phyloP scores from a whole-genome alignment of 1,140 invertebrate species.

The Euglossa dilemma region DNA sequence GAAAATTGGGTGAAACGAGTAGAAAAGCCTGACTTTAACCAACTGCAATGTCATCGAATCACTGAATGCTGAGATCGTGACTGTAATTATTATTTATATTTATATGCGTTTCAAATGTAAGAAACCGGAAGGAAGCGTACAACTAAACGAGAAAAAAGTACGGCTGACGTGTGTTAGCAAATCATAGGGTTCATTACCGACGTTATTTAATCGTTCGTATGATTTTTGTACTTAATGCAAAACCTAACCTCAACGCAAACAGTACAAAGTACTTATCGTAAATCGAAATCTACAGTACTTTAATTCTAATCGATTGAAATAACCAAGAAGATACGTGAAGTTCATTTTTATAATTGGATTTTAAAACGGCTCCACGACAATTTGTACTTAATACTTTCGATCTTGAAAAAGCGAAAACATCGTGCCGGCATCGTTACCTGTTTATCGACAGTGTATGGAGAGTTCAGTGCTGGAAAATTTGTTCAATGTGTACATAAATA shows the following conservation, averaged over 20 bases:
- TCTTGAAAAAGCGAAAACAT: neutral
- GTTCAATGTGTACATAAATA: neutral
- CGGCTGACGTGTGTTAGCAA: neutral
- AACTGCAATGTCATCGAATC: neutral
- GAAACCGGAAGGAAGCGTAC: slow-evolving; percentile 23
- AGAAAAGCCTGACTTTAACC: neutral
- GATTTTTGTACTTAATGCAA: slow-evolving; percentile 45
- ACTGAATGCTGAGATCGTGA: neutral
- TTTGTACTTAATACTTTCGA: slow-evolving; percentile 37
- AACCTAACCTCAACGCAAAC: slow-evolving; percentile 42
- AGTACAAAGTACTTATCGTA: slow-evolving; percentile 8
- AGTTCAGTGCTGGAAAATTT: slow-evolving; percentile 34
- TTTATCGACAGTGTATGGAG: slow-evolving; percentile 18
- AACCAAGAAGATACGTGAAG: neutral
- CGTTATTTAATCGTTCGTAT: slow-evolving; percentile 10
- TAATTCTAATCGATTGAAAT: neutral
- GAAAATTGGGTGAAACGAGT: neutral
- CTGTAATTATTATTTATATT: neutral
- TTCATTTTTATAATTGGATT: neutral
- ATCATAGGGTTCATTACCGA: neutral
- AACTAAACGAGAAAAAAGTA: neutral
- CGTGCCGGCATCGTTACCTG: slow-evolving; percentile 22
- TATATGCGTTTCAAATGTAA: neutral
- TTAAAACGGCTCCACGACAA: neutral
- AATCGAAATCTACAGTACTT: neutral